Conservation (phyloP, 2,113 vertebrate species). For the Protomyctophum bolini region DNA sequence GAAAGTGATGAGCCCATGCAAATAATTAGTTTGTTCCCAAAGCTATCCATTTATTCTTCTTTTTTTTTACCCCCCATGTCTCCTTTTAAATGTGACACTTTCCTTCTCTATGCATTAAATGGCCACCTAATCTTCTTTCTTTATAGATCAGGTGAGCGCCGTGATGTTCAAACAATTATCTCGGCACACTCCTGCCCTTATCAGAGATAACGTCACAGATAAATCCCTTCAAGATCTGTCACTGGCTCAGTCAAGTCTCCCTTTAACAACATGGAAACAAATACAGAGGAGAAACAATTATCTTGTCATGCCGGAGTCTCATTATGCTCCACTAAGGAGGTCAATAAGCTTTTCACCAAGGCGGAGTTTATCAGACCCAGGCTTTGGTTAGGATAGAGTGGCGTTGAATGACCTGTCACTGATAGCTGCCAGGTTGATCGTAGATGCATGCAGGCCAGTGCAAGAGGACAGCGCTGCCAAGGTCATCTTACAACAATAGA, state of each 20-base stretch:
- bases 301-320: slow-evolving; percentile 82
- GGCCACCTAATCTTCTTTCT: too few species aligned
- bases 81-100: too few species aligned
- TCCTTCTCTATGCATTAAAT: too few species aligned
- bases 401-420: slow-evolving; percentile 86
- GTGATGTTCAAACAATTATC: background rate
- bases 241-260: background rate
- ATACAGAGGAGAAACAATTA: slow-evolving; percentile 84
- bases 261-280: slow-evolving; percentile 60
- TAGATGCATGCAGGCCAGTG: slow-evolving; percentile 1
- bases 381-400: slow-evolving; percentile 86
- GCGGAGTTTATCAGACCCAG: slow-evolving; percentile 88
- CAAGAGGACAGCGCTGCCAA: slow-evolving; percentile 7
- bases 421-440: slow-evolving; percentile 82
- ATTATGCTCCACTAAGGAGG: slow-evolving; percentile 87
- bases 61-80: too few species aligned
- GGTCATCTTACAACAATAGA: slow-evolving; percentile 16
- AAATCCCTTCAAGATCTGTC: background rate
- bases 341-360: slow-evolving; percentile 94
- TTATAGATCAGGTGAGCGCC: too few species aligned
- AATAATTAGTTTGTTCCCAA: too few species aligned
- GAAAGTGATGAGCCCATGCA: too few species aligned
- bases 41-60: too few species aligned
- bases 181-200: background rate
- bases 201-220: background rate